These are phyloP conservation scores for Cylas formicarius DNA, from an alignment of 1,140 invertebrate genomes.

Conservation along the genomic window DNA sequence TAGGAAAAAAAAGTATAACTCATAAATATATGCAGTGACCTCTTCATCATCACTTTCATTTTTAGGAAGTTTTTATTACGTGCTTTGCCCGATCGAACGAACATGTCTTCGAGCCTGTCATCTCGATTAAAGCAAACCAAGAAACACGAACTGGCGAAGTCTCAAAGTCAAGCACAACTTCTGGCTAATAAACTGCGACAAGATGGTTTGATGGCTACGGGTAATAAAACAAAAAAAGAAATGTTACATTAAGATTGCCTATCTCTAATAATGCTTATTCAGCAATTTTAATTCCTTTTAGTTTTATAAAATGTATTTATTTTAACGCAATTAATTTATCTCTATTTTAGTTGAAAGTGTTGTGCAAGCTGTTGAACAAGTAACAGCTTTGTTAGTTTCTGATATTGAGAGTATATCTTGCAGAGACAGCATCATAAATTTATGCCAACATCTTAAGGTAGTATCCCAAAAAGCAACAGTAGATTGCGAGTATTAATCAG, in stretches of 20 bases:
- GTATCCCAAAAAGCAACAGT: neutral
- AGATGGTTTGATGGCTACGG: slow-evolving; percentile 41
- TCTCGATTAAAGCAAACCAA: slow-evolving; percentile 39
- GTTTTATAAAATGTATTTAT: slow-evolving; percentile 4
- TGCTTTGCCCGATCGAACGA: slow-evolving; percentile 23
- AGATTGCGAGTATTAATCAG: neutral
- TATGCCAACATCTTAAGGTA: slow-evolving; percentile 41
- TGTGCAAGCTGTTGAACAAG: slow-evolving; percentile 41
- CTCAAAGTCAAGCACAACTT: slow-evolving; percentile 40
- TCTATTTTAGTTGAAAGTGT: slow-evolving; percentile 39
- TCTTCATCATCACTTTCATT: too few species aligned
- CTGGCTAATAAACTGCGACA: slow-evolving; percentile 39
- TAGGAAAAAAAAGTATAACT: too few species aligned
- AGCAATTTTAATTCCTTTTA: neutral
- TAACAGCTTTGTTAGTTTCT: slow-evolving; percentile 34
- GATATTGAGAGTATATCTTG: slow-evolving; percentile 28
- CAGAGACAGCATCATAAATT: slow-evolving; percentile 37
- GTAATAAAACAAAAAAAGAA: slow-evolving; percentile 23
- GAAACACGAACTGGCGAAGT: slow-evolving; percentile 39
- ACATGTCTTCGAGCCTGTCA: slow-evolving; percentile 40
- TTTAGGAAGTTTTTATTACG: too few species aligned
- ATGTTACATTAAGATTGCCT: neutral
- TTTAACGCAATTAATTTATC: neutral
- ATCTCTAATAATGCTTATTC: neutral
- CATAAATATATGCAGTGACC: too few species aligned